Conservation (phyloP, 2,797 vertebrate species). For the Ispidina lecontei region DNA sequence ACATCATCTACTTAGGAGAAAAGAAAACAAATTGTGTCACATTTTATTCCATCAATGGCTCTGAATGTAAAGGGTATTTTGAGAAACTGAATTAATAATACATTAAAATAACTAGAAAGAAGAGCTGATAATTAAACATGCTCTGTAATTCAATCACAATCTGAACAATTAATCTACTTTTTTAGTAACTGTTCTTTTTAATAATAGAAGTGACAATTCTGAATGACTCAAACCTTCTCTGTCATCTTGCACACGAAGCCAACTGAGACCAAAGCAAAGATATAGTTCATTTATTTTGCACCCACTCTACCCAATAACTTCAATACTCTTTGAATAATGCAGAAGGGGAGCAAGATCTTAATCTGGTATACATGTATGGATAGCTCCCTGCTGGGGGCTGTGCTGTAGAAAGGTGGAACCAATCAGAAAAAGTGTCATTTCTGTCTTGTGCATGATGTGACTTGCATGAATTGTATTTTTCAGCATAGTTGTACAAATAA, state of each 20-base stretch:
- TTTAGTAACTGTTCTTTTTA: constrained; percentile 68
- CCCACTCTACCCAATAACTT: neutral
- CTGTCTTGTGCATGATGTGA: neutral
- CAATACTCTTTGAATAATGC: neutral
- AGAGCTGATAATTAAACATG: constrained; percentile 69
- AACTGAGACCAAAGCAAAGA: constrained; percentile 56
- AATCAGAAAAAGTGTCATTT: neutral
- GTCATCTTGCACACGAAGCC: constrained; percentile 45
- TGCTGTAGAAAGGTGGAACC: neutral
- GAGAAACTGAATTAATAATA: constrained; percentile 72
- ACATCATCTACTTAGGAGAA: constrained; percentile 73
- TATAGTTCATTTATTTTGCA: neutral
- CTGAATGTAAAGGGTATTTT: constrained; percentile 74
- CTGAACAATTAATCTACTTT: constrained; percentile 55
- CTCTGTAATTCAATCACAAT: constrained; percentile 60
- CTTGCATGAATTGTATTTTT: neutral
- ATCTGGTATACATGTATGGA: neutral
- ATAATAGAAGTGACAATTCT: constrained; percentile 64
- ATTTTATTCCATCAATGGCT: constrained; percentile 72
- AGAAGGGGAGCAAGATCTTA: neutral
- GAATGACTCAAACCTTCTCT: constrained; percentile 41
- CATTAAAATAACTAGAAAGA: constrained; percentile 72
- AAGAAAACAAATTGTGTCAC: constrained; percentile 77
- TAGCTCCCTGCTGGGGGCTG: neutral
- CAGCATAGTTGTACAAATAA: neutral